Evolutionary conservation across 1,140 invertebrate genomes (phyloP), one percentile per base, ranked within the genome.

Genomic region (Tetragonula clypearis): DNA sequence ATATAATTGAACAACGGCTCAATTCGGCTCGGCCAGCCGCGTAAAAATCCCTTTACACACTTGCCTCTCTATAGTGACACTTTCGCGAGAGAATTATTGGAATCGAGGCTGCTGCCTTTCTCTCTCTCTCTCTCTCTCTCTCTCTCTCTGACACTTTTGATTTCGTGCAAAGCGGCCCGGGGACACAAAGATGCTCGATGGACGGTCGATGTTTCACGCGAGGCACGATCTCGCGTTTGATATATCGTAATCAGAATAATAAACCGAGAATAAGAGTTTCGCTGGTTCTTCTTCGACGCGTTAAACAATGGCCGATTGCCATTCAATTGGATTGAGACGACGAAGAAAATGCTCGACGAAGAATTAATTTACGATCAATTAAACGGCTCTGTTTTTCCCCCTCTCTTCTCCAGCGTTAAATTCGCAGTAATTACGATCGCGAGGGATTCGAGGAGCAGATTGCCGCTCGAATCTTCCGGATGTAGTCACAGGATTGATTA

Each of bases 301-400:
- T 82, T 56, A 14, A 82, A 75, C 49, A 30, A n/a, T n/a, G 1
- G 21, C 21, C 19, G 15, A 75, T 60, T 58, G 3, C 35, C 35
- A 35, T 35, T 9, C 15, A 17, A 21, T 2, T 35, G 73, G 41
- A 58, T 65, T 65, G 55, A 35, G 30, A 41, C 26, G 19, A 21
- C 3, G 41, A 5, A 55, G n/a, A 55, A 30, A 66, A 14, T 30
- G 56, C 30, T 21, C 11, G 23, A 11, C 0, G 14, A 53, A 26
- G 56, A 35, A 35, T 35, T 82, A 82, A 75, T 82, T 49, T 56
- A 26, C 6, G 80, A 82, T 75, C 71, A 41, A 82, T 82, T 66
- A 66, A 82, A 15, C 80, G 49, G 58, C 53, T 75, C 80, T 75
- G 73, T 81, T 73, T 49, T 14, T 30, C 30, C 15, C 15, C n/a